Conservation (phyloP, 2,113 vertebrate species). For the Otocyon megalotis region DNA sequence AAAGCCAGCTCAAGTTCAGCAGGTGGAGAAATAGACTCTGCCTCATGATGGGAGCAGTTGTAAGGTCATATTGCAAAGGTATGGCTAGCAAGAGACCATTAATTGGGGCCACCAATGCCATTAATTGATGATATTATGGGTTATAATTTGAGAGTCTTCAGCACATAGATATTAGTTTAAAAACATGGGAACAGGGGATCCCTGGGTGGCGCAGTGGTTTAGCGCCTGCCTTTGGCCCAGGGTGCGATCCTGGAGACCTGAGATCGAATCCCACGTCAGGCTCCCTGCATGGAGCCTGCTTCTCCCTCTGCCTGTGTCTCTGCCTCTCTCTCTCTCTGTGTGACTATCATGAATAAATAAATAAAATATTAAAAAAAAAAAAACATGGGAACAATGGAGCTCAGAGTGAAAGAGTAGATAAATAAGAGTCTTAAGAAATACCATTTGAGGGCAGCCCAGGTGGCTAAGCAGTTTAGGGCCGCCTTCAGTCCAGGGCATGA, state of each 20-base stretch:
- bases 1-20: neutral
- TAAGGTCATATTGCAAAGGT: neutral
- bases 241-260: too few species aligned
- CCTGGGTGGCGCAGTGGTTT: too few species aligned
- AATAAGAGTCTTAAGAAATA: neutral
- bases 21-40: neutral
- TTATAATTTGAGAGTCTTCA: slow-evolving; percentile 13
- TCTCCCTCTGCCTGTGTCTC: too few species aligned
- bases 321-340: too few species aligned
- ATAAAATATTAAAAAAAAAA: too few species aligned
- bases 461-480: too few species aligned
- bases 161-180: slow-evolving; percentile 32
- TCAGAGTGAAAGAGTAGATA: neutral
- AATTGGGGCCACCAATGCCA: neutral
- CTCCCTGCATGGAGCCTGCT: too few species aligned
- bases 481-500: too few species aligned
- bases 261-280: too few species aligned
- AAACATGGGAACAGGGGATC: neutral
- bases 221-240: too few species aligned
- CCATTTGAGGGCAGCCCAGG: neutral
- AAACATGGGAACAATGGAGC: neutral
- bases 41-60: neutral
- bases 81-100: neutral
- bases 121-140: neutral
- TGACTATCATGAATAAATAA: too few species aligned